Conservation (phyloP, 2,797 vertebrate genomes). For the Liasis olivaceus region DNA sequence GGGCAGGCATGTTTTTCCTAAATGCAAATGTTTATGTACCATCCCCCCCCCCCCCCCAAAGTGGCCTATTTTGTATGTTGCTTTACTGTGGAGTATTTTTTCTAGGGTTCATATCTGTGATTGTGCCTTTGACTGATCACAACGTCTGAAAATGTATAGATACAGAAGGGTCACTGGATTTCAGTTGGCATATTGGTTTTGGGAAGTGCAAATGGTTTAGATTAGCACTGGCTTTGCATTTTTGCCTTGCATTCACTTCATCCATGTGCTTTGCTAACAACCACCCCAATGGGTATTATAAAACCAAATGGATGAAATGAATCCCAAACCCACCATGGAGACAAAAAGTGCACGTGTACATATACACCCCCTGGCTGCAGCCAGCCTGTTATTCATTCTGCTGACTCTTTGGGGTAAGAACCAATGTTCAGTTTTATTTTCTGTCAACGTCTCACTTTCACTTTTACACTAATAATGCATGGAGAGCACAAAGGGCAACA, state of each 20-base stretch:
- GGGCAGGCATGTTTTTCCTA: neutral
- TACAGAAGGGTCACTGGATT: neutral
- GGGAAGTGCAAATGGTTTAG: neutral
- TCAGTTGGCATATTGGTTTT: neutral
- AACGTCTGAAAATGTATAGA: neutral
- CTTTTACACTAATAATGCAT: slow-evolving; percentile 26
- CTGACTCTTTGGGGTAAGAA: slow-evolving; percentile 11
- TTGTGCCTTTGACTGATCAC: neutral
- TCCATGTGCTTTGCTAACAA: no score
- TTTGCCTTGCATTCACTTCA: neutral
- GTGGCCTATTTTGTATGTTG: neutral
- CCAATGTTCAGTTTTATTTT: slow-evolving; percentile 30
- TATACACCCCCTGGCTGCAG: neutral
- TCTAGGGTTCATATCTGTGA: neutral
- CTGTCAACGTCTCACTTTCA: slow-evolving; percentile 25
- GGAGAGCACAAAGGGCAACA: neutral
- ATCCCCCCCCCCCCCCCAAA: neutral
- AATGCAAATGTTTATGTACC: neutral
- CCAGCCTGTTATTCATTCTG: slow-evolving; percentile 14
- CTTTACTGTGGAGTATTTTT: neutral
- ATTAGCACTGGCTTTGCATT: neutral
- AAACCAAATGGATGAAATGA: slow-evolving; percentile 1
- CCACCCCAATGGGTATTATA: neutral
- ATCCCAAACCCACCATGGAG: neutral
- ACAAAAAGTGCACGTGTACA: neutral